Conservation (phyloP, 2,888 invertebrate species). For the Pyrrhia umbra region DNA sequence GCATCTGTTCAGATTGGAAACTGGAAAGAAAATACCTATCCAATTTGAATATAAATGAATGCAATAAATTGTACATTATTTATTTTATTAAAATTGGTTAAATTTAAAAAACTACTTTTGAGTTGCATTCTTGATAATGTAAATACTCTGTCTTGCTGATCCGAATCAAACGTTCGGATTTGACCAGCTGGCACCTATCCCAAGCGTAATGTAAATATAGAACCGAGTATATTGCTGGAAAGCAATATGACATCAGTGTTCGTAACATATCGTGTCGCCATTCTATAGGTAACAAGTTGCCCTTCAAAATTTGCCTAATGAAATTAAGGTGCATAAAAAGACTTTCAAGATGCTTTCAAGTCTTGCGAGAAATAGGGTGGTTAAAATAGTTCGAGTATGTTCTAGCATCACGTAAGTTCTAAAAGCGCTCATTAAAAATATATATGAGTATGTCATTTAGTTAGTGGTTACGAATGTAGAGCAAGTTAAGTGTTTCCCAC, state of each 20-base stretch:
- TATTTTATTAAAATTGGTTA: neutral
- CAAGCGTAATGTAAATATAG: slow-evolving; percentile 82
- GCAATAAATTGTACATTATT: neutral
- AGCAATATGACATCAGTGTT: slow-evolving; percentile 77
- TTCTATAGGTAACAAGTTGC: slow-evolving; percentile 46
- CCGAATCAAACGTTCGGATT: slow-evolving; percentile 67
- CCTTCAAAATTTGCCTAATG: slow-evolving; percentile 52
- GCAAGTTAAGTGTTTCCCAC: slow-evolving; percentile 71
- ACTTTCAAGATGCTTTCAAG: neutral
- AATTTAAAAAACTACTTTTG: slow-evolving; percentile 12
- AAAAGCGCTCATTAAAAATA: slow-evolving; percentile 77
- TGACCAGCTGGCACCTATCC: slow-evolving; percentile 84
- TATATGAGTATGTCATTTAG: slow-evolving; percentile 71
- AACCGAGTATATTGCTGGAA: slow-evolving; percentile 81
- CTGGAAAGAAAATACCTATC: neutral
- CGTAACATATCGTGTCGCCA: slow-evolving; percentile 66
- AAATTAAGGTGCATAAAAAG: slow-evolving; percentile 9
- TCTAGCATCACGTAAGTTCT: slow-evolving; percentile 45
- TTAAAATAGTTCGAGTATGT: slow-evolving; percentile 57
- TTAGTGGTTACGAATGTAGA: slow-evolving; percentile 72
- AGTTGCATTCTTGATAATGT: slow-evolving; percentile 37
- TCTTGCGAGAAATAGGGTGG: slow-evolving; percentile 22
- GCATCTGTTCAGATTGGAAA: slow-evolving; percentile 16
- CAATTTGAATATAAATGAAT: slow-evolving; percentile 42
- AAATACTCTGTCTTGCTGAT: slow-evolving; percentile 59